These are phyloP conservation scores for Diceros bicornis DNA, from an alignment of 2,797 vertebrate genomes.

Conservation along the genomic window DNA sequence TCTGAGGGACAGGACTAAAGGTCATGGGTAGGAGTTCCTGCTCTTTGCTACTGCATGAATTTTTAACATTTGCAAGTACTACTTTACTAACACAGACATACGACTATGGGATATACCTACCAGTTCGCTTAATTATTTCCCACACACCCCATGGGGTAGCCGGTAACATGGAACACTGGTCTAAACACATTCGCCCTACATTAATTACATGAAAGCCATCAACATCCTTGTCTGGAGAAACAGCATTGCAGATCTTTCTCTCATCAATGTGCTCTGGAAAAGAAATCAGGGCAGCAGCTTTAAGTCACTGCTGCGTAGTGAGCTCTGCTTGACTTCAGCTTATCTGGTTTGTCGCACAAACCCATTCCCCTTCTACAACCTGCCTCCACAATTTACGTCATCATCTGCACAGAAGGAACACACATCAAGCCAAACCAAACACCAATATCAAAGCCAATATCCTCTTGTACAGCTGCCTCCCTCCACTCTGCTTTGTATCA, in stretches of 20 bases:
- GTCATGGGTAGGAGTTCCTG: not conserved
- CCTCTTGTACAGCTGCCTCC: not conserved
- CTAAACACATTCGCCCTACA: constrained; percentile 97
- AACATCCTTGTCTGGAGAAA: constrained; percentile 96
- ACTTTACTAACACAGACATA: not conserved
- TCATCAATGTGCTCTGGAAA: constrained; percentile 96
- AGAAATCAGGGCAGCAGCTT: not conserved
- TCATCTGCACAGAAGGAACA: not conserved
- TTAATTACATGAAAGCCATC: constrained; percentile 99
- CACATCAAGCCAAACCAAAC: not conserved
- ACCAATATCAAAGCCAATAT: not conserved
- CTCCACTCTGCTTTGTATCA: not conserved
- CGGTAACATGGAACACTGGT: constrained; percentile 97
- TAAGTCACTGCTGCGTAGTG: not conserved
- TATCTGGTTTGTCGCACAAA: not conserved
- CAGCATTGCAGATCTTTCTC: constrained; percentile 95
- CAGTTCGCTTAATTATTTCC: constrained; percentile 99
- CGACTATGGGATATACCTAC: constrained; percentile 85
- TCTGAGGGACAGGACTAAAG: not conserved
- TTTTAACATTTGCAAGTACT: accelerated
- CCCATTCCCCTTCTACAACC: not conserved
- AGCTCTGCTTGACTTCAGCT: not conserved
- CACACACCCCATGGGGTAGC: constrained; percentile 97
- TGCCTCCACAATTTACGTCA: not conserved
- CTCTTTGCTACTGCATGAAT: not conserved